Conservation (phyloP, 2,797 vertebrate species). For the Syngnathus rostellatus region DNA sequence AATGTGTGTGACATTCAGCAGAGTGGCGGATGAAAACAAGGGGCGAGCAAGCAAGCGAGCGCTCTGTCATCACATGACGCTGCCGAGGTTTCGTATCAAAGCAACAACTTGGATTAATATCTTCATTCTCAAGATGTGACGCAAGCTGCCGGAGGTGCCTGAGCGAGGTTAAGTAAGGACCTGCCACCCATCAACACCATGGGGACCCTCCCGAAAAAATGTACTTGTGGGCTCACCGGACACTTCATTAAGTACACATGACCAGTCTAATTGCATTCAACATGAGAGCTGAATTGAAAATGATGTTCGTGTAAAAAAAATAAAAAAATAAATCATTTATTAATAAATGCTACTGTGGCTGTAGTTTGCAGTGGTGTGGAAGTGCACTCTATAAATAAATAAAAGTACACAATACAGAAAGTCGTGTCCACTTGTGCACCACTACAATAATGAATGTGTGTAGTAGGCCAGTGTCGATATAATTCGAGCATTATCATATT, state of each 20-base stretch:
- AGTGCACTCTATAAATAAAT: not conserved
- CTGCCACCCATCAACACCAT: constrained; percentile 37
- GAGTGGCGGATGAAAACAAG: constrained; percentile 51
- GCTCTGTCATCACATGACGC: constrained; percentile 54
- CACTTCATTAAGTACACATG: not conserved
- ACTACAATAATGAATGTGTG: not conserved
- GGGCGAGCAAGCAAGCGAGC: constrained; percentile 48
- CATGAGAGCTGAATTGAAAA: constrained; percentile 9
- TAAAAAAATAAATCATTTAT: not conserved
- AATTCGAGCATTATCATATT: not conserved
- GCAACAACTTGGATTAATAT: constrained; percentile 49
- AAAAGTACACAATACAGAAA: not conserved
- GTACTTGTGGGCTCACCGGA: not conserved
- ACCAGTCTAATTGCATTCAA: constrained; percentile 4
- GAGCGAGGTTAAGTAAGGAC: constrained; percentile 64
- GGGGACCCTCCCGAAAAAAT: constrained; percentile 23
- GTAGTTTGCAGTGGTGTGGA: not conserved
- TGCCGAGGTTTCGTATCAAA: constrained; percentile 50
- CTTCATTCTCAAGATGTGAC: constrained; percentile 56
- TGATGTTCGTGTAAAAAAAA: not conserved
- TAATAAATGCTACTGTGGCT: not conserved
- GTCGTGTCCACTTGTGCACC: not conserved
- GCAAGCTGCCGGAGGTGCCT: constrained; percentile 53
- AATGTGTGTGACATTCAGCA: constrained; percentile 62
- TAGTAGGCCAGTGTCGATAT: not conserved